phyloP scores from a whole-genome alignment of 2,113 vertebrate species.

The Dasypus novemcinctus region DNA sequence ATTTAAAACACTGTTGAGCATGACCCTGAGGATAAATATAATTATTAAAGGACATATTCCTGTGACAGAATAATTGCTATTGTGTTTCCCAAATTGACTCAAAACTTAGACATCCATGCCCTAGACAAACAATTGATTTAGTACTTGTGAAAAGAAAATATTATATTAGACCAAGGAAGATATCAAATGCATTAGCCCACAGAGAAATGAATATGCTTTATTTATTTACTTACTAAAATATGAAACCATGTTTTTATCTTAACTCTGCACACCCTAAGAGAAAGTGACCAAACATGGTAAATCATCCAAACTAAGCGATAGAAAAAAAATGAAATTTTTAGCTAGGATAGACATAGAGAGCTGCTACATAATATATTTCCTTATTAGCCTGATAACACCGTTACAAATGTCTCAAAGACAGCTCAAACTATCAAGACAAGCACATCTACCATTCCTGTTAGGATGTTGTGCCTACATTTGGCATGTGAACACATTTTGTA shows the following conservation, averaged over 20 bases:
- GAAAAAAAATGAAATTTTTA: not conserved
- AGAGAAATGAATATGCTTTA: not conserved
- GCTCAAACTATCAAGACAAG: not conserved
- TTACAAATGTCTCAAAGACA: not conserved
- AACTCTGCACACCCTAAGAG: not conserved
- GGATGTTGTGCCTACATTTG: not conserved
- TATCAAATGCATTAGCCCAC: not conserved
- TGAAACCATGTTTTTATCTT: not conserved
- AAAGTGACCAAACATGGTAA: not conserved
- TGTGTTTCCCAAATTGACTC: not conserved
- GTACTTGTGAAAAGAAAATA: not conserved
- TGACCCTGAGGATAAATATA: not conserved
- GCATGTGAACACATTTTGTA: not conserved
- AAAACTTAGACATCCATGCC: not conserved
- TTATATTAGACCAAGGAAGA: not conserved
- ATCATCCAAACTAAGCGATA: not conserved
- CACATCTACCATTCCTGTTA: accelerated
- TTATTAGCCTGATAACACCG: too few species aligned
- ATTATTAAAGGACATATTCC: not conserved
- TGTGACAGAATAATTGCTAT: conserved; percentile 1
- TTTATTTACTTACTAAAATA: not conserved
- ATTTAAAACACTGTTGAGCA: not conserved
- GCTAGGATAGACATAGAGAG: not conserved
- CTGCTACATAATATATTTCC: accelerated
- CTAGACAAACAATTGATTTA: not conserved